Evolutionary conservation across 2,797 vertebrate genomes (phyloP).

Genomic region (Erethizon dorsatum): DNA sequence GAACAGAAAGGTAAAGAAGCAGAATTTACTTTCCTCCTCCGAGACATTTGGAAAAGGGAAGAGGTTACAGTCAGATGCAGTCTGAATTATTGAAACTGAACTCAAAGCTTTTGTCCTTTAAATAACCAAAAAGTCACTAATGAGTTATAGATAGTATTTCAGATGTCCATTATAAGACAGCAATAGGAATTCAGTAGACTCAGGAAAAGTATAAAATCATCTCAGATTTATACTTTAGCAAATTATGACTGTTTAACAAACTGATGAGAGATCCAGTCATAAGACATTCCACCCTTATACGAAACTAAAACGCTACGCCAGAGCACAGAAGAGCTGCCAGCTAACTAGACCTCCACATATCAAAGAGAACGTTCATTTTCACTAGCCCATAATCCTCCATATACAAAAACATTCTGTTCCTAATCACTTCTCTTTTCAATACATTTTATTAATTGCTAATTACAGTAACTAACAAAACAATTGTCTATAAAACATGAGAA

Average conservation of each 20-base stretch:
- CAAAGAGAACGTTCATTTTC: slow-evolving; percentile 28
- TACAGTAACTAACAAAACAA: slow-evolving; percentile 4
- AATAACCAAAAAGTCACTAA: not conserved
- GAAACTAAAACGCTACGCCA: not conserved
- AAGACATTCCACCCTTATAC: not conserved
- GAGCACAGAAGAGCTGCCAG: not conserved
- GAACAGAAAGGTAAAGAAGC: not conserved
- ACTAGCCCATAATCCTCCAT: not conserved
- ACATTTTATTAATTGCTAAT: slow-evolving; percentile 26
- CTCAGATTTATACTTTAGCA: not conserved
- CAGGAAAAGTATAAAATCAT: not conserved
- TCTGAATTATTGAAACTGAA: not conserved
- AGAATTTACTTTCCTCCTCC: not conserved
- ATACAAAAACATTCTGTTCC: not conserved
- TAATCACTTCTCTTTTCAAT: not conserved
- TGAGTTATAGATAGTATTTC: not conserved
- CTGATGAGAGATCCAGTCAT: not conserved
- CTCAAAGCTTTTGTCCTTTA: not conserved
- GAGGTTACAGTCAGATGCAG: not conserved
- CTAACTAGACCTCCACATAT: not conserved
- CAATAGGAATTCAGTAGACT: not conserved
- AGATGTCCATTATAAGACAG: not conserved
- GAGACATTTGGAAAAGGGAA: not conserved
- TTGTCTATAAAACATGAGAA: slow-evolving; percentile 5
- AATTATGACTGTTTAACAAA: not conserved